Conservation (phyloP, 2,888 invertebrate genomes). For the Cheilosia urbana region DNA sequence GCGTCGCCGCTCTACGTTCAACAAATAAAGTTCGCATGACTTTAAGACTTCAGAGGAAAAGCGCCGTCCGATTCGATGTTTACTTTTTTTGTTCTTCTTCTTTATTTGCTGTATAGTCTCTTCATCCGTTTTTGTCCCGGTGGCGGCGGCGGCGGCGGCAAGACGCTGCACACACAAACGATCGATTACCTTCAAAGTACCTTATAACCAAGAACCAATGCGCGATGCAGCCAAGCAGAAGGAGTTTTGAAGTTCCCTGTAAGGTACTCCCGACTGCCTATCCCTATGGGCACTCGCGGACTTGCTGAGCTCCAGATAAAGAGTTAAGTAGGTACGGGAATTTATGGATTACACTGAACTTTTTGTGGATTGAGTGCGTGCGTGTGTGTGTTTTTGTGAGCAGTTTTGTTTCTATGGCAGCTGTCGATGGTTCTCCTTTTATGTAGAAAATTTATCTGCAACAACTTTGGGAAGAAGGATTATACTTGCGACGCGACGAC, state of each 20-base stretch:
- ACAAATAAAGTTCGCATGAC: slow-evolving; percentile 81
- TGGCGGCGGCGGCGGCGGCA: slow-evolving; percentile 41
- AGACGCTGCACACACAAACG: slow-evolving; percentile 72
- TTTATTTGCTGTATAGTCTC: slow-evolving; percentile 21
- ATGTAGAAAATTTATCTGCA: slow-evolving; percentile 65
- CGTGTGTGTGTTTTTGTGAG: slow-evolving; percentile 31
- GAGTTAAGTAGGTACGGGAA: slow-evolving; percentile 71
- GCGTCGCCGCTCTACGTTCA: slow-evolving; percentile 26
- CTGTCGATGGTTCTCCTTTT: slow-evolving; percentile 73
- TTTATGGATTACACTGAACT: slow-evolving; percentile 71
- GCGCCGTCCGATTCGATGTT: slow-evolving; percentile 35
- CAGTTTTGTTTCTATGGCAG: slow-evolving; percentile 65
- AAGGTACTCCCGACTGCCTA: slow-evolving; percentile 1
- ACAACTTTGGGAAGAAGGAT: slow-evolving; percentile 53
- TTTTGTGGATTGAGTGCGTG: slow-evolving; percentile 50
- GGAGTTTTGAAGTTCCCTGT: neutral
- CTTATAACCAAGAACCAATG: slow-evolving; percentile 6
- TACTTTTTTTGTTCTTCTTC: slow-evolving; percentile 20
- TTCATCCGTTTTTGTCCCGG: slow-evolving; percentile 41
- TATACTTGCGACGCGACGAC: slow-evolving; percentile 30
- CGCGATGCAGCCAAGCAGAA: slow-evolving; percentile 27
- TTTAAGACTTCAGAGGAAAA: slow-evolving; percentile 70
- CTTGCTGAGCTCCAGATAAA: slow-evolving; percentile 65
- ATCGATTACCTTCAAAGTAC: slow-evolving; percentile 73
- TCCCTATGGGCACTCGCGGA: slow-evolving; percentile 19